Evolutionary conservation across 2,113 vertebrate genomes (phyloP).

Genomic region (Lamprologus ornatipinnis): DNA sequence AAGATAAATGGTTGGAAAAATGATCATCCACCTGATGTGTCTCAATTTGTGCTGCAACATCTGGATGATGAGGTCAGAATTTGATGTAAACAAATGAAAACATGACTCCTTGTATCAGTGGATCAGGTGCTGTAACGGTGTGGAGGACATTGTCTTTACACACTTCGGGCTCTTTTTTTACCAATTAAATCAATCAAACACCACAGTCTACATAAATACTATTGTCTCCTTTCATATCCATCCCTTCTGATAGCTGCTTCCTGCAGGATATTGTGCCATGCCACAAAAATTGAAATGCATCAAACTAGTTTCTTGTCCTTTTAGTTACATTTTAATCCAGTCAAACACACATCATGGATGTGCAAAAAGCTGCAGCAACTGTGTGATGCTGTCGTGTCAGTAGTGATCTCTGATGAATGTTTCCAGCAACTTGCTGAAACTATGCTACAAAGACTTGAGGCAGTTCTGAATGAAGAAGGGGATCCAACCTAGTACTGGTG

Average conservation of each 20-base stretch:
- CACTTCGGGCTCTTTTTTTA: neutral
- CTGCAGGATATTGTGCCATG: neutral
- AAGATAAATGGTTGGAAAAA: neutral
- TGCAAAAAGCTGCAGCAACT: neutral
- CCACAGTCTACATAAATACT: neutral
- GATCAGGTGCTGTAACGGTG: neutral
- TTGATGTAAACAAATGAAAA: neutral
- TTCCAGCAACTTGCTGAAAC: neutral
- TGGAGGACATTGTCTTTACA: neutral
- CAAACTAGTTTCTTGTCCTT: neutral
- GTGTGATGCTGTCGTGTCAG: neutral
- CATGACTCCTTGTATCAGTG: neutral
- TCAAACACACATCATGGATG: neutral
- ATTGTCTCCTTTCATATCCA: fast-evolving
- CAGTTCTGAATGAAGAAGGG: neutral
- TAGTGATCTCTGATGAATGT: neutral
- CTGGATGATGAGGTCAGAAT: neutral
- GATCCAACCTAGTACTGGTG: neutral
- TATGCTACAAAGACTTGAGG: neutral
- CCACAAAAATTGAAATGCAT: neutral
- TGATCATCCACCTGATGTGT: neutral
- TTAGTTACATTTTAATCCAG: neutral
- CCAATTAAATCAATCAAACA: neutral
- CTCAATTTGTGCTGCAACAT: neutral
- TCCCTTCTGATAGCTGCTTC: neutral